Base-by-base conservation (phyloP, 2,888 invertebrate species). In the Timema podura region DNA sequence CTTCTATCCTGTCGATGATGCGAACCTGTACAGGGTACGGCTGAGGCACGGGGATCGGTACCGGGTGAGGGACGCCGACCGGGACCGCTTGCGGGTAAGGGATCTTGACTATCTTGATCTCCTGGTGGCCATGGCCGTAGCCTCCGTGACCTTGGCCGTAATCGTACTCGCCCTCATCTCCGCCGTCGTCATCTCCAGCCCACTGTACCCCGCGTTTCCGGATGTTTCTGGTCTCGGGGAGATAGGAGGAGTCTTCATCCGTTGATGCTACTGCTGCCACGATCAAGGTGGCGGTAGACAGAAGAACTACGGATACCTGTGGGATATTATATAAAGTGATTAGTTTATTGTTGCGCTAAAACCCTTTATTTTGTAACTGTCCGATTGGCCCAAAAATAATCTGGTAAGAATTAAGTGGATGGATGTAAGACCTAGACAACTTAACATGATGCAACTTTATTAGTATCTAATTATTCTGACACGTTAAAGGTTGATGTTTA, bases 51-150 rank as follows among this genome's bases (percentile, higher is more conserved):
- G 86, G 86, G 0, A 88, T 85, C 0, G 87, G 78, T 0, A 87
- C 76, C 0, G 86, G 86, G 68, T 87, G 86, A 47, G 86, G 81
- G 7, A 87, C 78, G 77, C 85, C 84, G 74, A 87, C 86, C 72
- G 86, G 86, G 47, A 87, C 82, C 70, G 89, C 88, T 68, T 89
- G 87, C 0, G 83, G 86, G 5, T 87, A 81, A 11, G 90, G 89
- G 13, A 90, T 85, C 75, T 85, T 89, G 59, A 88, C 87, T 76
- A 90, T 88, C 77, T 90, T 88, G 0, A 90, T 84, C 2, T 85
- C 83, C 67, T 86, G 85, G 74, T 82, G 79, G 65, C 82, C 81
- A 6, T 75, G 76, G 49, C 76, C 77, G 6, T 77, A 72, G 8
- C 76, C 73, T 45, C 76, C 70, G 45, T 80, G 80, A 65, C 82